Percentiles rank a stretch among this genome's conserved stretches.
Evolutionary conservation across 2,113 vertebrate genomes (phyloP).

Genomic region (Nesogale talazaci): DNA sequence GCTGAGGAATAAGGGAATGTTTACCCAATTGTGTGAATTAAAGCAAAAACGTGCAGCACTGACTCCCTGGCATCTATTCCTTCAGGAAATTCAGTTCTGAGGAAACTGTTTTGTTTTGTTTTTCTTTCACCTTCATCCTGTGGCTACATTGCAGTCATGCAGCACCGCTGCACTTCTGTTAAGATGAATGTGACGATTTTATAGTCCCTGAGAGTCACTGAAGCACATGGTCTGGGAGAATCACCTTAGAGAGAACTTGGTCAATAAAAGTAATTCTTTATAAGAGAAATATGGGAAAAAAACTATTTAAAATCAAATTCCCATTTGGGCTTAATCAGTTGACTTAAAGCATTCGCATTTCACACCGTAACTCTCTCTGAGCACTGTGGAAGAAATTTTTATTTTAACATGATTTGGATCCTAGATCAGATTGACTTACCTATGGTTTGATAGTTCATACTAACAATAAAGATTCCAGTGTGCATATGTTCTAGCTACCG

Average conservation of each 20-base stretch:
- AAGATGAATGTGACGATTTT: not conserved
- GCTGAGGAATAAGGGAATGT: constrained; percentile 81
- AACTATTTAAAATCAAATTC: not conserved
- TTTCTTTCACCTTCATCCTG: constrained; percentile 28
- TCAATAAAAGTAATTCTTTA: not conserved
- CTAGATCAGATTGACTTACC: not conserved
- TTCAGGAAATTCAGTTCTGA: constrained; percentile 41
- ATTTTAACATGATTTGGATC: not conserved
- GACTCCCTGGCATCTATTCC: constrained; percentile 52
- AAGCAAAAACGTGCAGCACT: constrained; percentile 71
- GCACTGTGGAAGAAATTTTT: not conserved
- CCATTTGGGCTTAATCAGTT: constrained; percentile 19
- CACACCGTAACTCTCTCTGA: not conserved
- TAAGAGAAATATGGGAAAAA: not conserved
- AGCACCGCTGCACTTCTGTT: constrained; percentile 41
- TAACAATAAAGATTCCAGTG: not conserved
- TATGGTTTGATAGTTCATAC: not conserved
- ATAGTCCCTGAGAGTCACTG: not conserved
- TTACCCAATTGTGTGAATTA: constrained; percentile 78
- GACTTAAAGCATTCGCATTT: not conserved
- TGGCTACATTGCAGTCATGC: not conserved
- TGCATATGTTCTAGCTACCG: not conserved
- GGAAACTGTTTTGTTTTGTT: constrained; percentile 10
- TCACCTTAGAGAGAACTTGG: not conserved
- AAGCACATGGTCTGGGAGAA: not conserved